These are phyloP conservation scores for Hylomyscus alleni DNA, from an alignment of 2,797 vertebrate genomes.

Conservation along the genomic window DNA sequence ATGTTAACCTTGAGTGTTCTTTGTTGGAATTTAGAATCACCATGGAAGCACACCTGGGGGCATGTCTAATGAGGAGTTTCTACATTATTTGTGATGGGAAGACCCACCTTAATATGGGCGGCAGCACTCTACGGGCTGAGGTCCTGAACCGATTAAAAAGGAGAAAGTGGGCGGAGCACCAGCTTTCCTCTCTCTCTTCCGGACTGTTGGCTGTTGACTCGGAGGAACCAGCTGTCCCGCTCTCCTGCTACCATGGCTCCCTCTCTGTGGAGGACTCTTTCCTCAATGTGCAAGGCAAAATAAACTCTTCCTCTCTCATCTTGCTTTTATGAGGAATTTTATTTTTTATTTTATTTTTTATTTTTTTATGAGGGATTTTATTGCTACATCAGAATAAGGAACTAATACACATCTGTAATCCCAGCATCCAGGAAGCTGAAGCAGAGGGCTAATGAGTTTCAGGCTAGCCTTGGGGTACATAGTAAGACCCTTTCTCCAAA, in stretches of 20 bases:
- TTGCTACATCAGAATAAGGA: not conserved
- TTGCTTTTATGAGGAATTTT: not conserved
- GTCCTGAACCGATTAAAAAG: not conserved
- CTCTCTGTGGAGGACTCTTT: not conserved
- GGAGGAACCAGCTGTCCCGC: fast-evolving
- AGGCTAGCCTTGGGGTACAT: not conserved
- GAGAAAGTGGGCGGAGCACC: not conserved
- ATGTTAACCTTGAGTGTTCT: not conserved
- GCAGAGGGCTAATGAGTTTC: not conserved
- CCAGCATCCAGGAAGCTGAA: not conserved
- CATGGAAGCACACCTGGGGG: not conserved
- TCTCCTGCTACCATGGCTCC: not conserved
- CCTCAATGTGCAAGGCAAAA: not conserved
- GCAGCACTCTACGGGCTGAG: too few relatives aligned
- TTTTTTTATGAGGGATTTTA: not conserved
- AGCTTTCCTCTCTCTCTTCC: not conserved
- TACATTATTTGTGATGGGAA: not conserved
- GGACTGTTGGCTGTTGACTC: not conserved
- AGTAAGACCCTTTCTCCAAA: not conserved
- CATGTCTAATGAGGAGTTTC: too few relatives aligned
- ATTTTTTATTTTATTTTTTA: not conserved
- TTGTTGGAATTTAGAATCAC: not conserved
- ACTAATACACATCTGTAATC: not conserved
- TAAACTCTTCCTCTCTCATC: not conserved
- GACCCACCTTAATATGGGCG: not conserved